These are phyloP conservation scores for Holocentrus rufus DNA, from an alignment of 2,797 vertebrate genomes.

Conservation along the genomic window DNA sequence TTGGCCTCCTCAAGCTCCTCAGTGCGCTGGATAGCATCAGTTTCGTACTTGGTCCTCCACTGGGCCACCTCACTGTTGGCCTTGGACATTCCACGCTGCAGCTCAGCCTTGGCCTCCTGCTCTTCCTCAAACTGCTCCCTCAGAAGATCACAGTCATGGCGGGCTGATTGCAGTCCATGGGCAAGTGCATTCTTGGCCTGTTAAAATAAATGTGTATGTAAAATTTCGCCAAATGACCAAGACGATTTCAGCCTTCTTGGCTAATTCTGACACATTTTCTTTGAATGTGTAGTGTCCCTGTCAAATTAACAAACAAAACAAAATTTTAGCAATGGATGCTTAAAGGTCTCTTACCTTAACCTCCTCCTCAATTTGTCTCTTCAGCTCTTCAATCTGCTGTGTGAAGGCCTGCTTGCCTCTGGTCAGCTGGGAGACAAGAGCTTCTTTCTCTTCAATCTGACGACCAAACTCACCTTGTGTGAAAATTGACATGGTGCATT, in stretches of 20 bases:
- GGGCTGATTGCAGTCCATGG: slow-evolving; percentile 84
- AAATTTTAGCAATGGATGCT: too few species aligned
- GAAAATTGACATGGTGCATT: too few species aligned
- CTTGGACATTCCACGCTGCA: slow-evolving; percentile 89
- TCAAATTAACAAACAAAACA: too few species aligned
- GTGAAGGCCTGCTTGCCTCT: slow-evolving; percentile 90
- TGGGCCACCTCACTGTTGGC: slow-evolving; percentile 88
- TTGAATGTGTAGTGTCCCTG: too few species aligned
- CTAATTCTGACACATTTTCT: too few species aligned
- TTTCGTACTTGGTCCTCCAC: slow-evolving; percentile 92
- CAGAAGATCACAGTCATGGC: slow-evolving; percentile 88
- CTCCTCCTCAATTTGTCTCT: slow-evolving; percentile 85
- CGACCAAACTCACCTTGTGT: slow-evolving; percentile 84
- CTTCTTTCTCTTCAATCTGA: slow-evolving; percentile 89
- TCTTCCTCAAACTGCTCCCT: slow-evolving; percentile 92
- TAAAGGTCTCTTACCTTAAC: slow-evolving; percentile 75
- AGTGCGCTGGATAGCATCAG: slow-evolving; percentile 87
- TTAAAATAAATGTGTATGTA: too few species aligned
- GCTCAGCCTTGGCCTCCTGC: slow-evolving; percentile 87
- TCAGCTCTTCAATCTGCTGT: slow-evolving; percentile 91
- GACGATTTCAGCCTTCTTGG: too few species aligned
- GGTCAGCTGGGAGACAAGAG: slow-evolving; percentile 88
- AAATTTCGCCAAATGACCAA: too few species aligned
- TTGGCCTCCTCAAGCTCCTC: slow-evolving; percentile 72
- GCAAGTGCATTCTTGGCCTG: slow-evolving; percentile 86